Conservation (phyloP, 2,888 invertebrate species). For the Netelia fuscicornis region DNA sequence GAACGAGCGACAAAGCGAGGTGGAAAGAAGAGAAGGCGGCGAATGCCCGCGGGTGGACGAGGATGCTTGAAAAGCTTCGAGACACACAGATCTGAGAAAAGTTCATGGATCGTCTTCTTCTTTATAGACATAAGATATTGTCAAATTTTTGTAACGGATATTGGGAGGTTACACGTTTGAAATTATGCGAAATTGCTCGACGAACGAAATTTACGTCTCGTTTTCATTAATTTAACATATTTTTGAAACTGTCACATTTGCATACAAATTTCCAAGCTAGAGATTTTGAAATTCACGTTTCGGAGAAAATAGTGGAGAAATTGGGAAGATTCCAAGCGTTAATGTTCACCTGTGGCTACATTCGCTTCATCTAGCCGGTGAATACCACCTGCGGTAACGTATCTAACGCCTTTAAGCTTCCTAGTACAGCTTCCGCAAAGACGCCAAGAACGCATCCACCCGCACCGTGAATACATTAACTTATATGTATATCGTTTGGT, state of each 20-base stretch:
- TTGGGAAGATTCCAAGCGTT: not conserved
- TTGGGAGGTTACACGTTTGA: too few species aligned
- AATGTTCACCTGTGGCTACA: slow-evolving; percentile 19
- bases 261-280: too few species aligned
- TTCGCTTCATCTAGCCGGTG: slow-evolving; percentile 31
- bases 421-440: slow-evolving; percentile 41
- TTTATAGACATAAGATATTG: not conserved
- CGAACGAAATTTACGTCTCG: too few species aligned
- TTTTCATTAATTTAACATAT: too few species aligned
- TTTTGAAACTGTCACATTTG: too few species aligned
- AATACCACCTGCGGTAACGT: slow-evolving; percentile 42
- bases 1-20: slow-evolving; percentile 35
- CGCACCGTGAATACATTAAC: slow-evolving; percentile 57
- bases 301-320: too few species aligned
- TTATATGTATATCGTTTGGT: slow-evolving; percentile 48
- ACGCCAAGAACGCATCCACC: slow-evolving; percentile 46
- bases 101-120: too few species aligned
- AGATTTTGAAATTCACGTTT: too few species aligned
- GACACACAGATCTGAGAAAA: slow-evolving; percentile 6
- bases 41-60: slow-evolving; percentile 59
- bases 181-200: too few species aligned
- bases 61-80: slow-evolving; percentile 13
- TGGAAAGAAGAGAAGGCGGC: slow-evolving; percentile 36
- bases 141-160: too few species aligned
- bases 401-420: slow-evolving; percentile 49